These are phyloP conservation scores for Drosophila nigrodunni DNA, from an alignment of 1,140 invertebrate species.

Conservation along the genomic window DNA sequence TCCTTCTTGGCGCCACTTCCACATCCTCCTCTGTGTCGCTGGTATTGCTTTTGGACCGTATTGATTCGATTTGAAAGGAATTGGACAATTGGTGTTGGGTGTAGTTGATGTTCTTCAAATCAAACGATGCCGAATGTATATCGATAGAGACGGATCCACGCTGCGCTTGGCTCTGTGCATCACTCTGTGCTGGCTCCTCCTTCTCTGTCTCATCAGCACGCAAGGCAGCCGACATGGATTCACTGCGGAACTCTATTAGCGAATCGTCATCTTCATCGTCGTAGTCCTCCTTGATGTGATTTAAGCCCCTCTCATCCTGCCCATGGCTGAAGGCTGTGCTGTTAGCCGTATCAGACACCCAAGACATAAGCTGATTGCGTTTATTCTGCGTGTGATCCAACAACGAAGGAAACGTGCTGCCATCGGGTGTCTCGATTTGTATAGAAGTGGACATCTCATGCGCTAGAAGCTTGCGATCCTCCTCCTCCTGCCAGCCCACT, in stretches of 20 bases:
- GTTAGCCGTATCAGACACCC: slow-evolving; percentile 73
- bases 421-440: slow-evolving; percentile 80
- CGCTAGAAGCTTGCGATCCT: slow-evolving; percentile 89
- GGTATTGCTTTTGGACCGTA: slow-evolving; percentile 64
- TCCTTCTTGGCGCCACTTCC: slow-evolving; percentile 29
- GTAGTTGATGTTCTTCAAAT: slow-evolving; percentile 75
- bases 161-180: slow-evolving; percentile 21
- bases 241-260: slow-evolving; percentile 76
- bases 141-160: slow-evolving; percentile 72
- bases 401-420: slow-evolving; percentile 67
- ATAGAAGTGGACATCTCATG: slow-evolving; percentile 84
- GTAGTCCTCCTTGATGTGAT: slow-evolving; percentile 45
- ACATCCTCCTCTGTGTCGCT: slow-evolving; percentile 44
- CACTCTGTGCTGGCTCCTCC: slow-evolving; percentile 20
- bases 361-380: slow-evolving; percentile 67
- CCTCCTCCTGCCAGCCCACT: slow-evolving; percentile 92
- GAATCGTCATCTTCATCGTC: slow-evolving; percentile 79
- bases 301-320: slow-evolving; percentile 34
- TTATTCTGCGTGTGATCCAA: slow-evolving; percentile 57
- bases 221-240: slow-evolving; percentile 75
- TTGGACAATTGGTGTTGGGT: slow-evolving; percentile 75
- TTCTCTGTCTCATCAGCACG: slow-evolving; percentile 43
- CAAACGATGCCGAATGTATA: slow-evolving; percentile 75
- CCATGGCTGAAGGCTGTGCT: slow-evolving; percentile 64
- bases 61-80: slow-evolving; percentile 83